phyloP scores from a whole-genome alignment of 1,140 invertebrate genomes.

The Diachasmimorpha longicaudata region DNA sequence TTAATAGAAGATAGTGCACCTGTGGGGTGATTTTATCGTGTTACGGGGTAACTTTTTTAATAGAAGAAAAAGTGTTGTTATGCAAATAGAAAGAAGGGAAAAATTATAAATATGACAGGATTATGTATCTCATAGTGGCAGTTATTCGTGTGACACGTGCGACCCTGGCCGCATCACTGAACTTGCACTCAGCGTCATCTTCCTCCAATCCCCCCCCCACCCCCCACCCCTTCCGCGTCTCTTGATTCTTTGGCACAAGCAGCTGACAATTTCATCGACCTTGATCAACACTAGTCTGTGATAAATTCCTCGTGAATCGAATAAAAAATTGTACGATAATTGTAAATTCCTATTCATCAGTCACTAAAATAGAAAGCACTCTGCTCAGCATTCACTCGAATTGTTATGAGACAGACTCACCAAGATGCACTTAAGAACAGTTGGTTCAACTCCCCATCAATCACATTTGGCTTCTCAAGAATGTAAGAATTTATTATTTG shows the following conservation, averaged over 20 bases:
- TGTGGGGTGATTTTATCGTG: slow-evolving; percentile 8
- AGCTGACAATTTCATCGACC: not conserved
- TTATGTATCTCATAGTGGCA: not conserved
- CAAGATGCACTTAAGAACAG: slow-evolving; percentile 14
- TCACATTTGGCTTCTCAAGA: slow-evolving; percentile 19
- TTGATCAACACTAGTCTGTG: not conserved
- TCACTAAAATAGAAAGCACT: slow-evolving; percentile 12
- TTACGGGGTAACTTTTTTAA: not conserved
- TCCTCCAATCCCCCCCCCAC: not conserved
- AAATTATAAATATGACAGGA: slow-evolving; percentile 14
- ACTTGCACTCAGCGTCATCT: slow-evolving; percentile 15
- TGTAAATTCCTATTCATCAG: not conserved
- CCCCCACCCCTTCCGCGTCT: not conserved
- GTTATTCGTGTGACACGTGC: slow-evolving; percentile 16
- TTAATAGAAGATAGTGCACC: not conserved
- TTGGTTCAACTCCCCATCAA: slow-evolving; percentile 12
- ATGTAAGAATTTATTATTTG: not conserved
- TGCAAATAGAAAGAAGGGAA: not conserved
- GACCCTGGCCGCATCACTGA: slow-evolving; percentile 27
- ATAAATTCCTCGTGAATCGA: not conserved
- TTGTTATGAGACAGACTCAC: slow-evolving; percentile 4
- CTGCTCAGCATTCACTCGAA: not conserved
- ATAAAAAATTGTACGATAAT: not conserved
- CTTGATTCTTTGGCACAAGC: slow-evolving; percentile 17
- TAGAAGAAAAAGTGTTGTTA: not conserved